A percentile compares a stretch with the other conserved stretches of the same genome.
These are phyloP conservation scores for Thecophora atra DNA, from an alignment of 2,888 invertebrate genomes.

Conservation along the genomic window DNA sequence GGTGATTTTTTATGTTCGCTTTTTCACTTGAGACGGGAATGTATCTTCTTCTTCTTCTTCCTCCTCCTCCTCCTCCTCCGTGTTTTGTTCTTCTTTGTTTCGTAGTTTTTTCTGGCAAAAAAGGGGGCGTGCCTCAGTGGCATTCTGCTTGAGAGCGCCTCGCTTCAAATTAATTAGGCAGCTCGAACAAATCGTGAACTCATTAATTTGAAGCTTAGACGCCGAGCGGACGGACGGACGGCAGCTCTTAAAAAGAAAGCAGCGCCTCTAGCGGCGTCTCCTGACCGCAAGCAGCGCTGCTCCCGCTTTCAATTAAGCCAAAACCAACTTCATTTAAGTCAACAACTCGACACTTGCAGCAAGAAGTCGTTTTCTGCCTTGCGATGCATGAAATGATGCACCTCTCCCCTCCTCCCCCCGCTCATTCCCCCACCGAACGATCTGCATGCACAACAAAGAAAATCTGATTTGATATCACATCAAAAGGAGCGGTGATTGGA, in stretches of 20 bases:
- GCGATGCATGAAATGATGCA: slow-evolving; percentile 31
- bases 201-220: slow-evolving; percentile 20
- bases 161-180: slow-evolving; percentile 8
- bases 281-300: background rate
- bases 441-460: background rate
- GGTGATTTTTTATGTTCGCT: slow-evolving; percentile 15
- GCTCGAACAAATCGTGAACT: background rate
- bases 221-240: background rate
- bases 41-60: background rate
- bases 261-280: background rate
- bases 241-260: background rate
- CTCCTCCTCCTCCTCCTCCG: background rate
- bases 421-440: background rate
- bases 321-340: slow-evolving; percentile 25
- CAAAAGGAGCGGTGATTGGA: background rate
- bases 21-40: background rate
- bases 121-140: background rate
- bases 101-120: background rate
- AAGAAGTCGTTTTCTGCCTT: slow-evolving; percentile 29
- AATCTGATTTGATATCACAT: slow-evolving; percentile 30
- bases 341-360: slow-evolving; percentile 31
- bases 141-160: slow-evolving; percentile 8
- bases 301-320: background rate
- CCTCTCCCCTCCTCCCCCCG: background rate
- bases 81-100: background rate